Evolutionary conservation across 1,140 invertebrate species (phyloP).

Genomic region (Heliconius himera): DNA sequence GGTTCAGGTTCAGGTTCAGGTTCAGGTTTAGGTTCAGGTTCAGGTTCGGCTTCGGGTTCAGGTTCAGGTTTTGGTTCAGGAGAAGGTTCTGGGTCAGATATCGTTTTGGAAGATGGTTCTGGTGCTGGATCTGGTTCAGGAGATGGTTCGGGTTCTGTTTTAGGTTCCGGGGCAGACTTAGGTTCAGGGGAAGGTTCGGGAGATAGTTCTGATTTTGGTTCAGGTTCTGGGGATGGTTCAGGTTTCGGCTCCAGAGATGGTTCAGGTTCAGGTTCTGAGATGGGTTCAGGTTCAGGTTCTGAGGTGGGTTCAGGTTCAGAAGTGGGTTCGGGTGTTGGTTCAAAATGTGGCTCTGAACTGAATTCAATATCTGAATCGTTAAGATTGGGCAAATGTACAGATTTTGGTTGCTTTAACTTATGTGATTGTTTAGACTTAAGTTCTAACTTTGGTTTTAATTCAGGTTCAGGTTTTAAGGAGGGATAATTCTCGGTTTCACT

Average conservation of each 20-base stretch:
- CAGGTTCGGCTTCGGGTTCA: conserved; percentile 50
- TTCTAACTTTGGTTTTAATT: conserved; percentile 48
- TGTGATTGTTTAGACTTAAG: conserved; percentile 67
- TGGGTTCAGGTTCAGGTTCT: conserved; percentile 57
- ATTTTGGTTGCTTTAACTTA: conserved; percentile 78
- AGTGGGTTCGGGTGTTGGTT: conserved; percentile 79
- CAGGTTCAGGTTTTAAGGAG: conserved; percentile 30
- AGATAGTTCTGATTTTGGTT: conserved; percentile 71
- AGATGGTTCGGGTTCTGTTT: conserved; percentile 55
- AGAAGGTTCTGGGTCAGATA: conserved; percentile 57
- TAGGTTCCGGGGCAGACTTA: conserved; percentile 11
- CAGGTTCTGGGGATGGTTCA: conserved; percentile 43
- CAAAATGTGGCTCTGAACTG: conserved; percentile 75
- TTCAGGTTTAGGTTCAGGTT: conserved; percentile 24
- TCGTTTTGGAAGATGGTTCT: conserved; percentile 77
- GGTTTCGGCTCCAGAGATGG: conserved; percentile 75
- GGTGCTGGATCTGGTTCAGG: conserved; percentile 78
- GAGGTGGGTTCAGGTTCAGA: conserved; percentile 53
- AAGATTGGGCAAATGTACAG: conserved; percentile 51
- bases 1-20: conserved; percentile 19
- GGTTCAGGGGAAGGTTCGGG: conserved; percentile 25
- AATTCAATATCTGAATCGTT: conserved; percentile 56
- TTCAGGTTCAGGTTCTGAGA: conserved; percentile 61
- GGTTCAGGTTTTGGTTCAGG: conserved; percentile 64
- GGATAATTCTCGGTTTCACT: conserved; percentile 69